Percentiles rank a stretch among this genome's conserved stretches.
Evolutionary conservation across 1,140 invertebrate species (phyloP).

Genomic region (Harpegnathos saltator): DNA sequence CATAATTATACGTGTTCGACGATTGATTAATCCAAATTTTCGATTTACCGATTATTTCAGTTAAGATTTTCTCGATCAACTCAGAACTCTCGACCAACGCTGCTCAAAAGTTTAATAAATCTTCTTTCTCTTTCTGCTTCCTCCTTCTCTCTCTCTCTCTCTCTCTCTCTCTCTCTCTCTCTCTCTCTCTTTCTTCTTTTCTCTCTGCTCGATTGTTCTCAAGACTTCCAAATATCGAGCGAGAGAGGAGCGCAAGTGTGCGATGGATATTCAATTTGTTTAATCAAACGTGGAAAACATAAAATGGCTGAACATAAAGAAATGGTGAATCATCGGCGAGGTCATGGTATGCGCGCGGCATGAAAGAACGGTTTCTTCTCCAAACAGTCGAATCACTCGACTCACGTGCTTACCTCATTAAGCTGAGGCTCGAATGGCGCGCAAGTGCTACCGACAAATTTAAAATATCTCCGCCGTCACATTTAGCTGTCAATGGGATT

Average conservation of each 20-base stretch:
- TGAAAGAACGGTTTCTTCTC: constrained; percentile 20
- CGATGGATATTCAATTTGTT: background rate
- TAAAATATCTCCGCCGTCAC: constrained; percentile 13
- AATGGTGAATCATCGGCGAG: constrained; percentile 8
- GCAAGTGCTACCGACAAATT: constrained; percentile 24
- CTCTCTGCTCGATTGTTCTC: background rate
- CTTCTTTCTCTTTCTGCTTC: background rate
- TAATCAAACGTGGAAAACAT: background rate
- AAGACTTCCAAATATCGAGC: background rate
- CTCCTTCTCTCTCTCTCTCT: background rate
- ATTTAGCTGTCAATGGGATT: constrained; percentile 26
- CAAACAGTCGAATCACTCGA: background rate
- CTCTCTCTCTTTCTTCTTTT: no score
- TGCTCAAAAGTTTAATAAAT: no score
- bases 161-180: constrained; percentile 63
- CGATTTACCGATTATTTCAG: no score
- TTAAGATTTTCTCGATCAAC: no score
- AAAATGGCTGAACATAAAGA: constrained; percentile 15
- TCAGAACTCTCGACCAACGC: no score
- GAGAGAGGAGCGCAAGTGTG: background rate
- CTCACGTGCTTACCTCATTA: constrained; percentile 18
- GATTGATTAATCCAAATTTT: no score
- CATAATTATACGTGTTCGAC: no score
- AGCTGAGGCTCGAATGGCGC: background rate
- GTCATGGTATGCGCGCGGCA: background rate